These are phyloP conservation scores for Parambassis ranga DNA, from an alignment of 2,797 vertebrate species.

Conservation along the genomic window DNA sequence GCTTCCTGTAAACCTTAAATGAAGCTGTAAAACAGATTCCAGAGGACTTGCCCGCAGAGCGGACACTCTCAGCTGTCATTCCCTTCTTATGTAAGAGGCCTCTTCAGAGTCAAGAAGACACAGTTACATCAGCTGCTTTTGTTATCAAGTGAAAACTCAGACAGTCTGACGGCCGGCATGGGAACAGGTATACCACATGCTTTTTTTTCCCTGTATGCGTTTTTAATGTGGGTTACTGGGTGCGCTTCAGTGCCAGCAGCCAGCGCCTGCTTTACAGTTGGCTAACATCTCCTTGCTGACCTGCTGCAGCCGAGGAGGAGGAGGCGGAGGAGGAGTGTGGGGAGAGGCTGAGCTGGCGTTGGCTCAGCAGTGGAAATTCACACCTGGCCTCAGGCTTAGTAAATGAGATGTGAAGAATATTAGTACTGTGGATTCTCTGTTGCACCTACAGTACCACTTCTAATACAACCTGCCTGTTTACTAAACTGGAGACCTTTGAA, in stretches of 20 bases:
- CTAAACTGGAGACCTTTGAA: slow-evolving; percentile 5
- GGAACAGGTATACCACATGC: slow-evolving; percentile 31
- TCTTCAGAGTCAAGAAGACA: slow-evolving; percentile 40
- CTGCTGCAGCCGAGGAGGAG: slow-evolving; percentile 21
- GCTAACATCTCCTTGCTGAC: slow-evolving; percentile 62
- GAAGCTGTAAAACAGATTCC: slow-evolving; percentile 60
- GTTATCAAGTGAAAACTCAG: slow-evolving; percentile 37
- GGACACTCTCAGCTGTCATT: slow-evolving; percentile 28
- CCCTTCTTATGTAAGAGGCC: slow-evolving; percentile 40
- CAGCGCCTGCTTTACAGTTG: slow-evolving; percentile 42
- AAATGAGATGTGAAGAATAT: slow-evolving; percentile 52
- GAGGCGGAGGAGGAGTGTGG: background rate
- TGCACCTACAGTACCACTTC: slow-evolving; percentile 7
- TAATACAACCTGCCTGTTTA: slow-evolving; percentile 26
- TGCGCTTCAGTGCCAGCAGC: slow-evolving; percentile 58
- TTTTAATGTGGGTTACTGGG: slow-evolving; percentile 54
- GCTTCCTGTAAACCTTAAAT: slow-evolving; percentile 68
- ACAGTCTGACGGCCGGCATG: background rate
- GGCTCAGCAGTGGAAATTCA: slow-evolving; percentile 66
- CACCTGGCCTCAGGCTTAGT: slow-evolving; percentile 57
- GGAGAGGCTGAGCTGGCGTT: slow-evolving; percentile 36
- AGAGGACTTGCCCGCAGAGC: slow-evolving; percentile 14
- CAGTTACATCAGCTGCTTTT: slow-evolving; percentile 32
- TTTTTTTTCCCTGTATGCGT: slow-evolving; percentile 5
- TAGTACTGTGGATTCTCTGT: slow-evolving; percentile 55